phyloP scores from a whole-genome alignment of 2,797 vertebrate species.

The Enteromius fasciolatus region DNA sequence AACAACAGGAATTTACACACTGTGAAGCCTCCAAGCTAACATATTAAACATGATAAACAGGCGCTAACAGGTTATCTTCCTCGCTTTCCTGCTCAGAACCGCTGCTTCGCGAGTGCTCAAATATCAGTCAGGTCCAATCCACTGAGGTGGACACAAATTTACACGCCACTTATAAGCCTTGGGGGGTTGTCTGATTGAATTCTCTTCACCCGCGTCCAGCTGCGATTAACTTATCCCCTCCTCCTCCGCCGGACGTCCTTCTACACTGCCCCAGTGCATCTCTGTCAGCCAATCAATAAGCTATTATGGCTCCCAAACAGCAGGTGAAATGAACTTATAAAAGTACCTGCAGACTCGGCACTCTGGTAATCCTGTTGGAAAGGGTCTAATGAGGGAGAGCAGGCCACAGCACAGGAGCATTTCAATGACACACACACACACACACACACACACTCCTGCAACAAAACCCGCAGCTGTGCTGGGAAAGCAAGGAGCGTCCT shows the following conservation, averaged over 20 bases:
- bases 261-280: conserved; percentile 68
- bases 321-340: conserved; percentile 78
- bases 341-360: conserved; percentile 78
- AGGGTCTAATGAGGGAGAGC: conserved; percentile 65
- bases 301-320: conserved; percentile 80
- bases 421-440: conserved; percentile 55
- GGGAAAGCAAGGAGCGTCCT: conserved; percentile 15
- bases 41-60: conserved; percentile 28
- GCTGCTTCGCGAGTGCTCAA: neutral
- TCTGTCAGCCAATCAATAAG: conserved; percentile 82
- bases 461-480: conserved; percentile 25
- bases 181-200: conserved; percentile 75
- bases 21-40: conserved; percentile 9
- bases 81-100: conserved; percentile 32
- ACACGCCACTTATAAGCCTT: conserved; percentile 70
- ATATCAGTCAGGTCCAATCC: conserved; percentile 59
- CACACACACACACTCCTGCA: conserved; percentile 29
- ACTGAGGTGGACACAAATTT: conserved; percentile 67
- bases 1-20: conserved; percentile 1
- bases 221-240: conserved; percentile 78
- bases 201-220: conserved; percentile 66
- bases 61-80: conserved; percentile 56
- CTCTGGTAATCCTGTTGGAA: conserved; percentile 76
- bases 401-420: conserved; percentile 60
- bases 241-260: conserved; percentile 66